Evolutionary conservation across 2,113 vertebrate species (phyloP).

Genomic region (Tupaia tana): DNA sequence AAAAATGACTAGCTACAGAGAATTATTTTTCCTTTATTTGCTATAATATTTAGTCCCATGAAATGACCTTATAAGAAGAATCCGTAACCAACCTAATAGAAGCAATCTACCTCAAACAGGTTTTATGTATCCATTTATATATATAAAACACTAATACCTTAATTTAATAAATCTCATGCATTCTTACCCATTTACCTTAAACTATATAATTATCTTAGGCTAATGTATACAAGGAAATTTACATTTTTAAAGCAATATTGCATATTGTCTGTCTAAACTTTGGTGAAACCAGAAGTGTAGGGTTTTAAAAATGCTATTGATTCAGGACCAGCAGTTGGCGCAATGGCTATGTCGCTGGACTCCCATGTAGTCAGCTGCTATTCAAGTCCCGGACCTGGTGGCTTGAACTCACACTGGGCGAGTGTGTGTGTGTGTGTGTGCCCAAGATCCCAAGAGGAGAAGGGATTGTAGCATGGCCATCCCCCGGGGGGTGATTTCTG

Average conservation of each 20-base stretch:
- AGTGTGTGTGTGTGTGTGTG: too few species aligned
- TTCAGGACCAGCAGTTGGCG: neutral
- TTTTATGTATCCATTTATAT: neutral
- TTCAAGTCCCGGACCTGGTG: too few species aligned
- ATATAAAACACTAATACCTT: neutral
- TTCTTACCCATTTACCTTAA: neutral
- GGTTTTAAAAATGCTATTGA: neutral
- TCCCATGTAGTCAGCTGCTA: too few species aligned
- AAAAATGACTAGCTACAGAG: neutral
- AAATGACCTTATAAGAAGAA: conserved; percentile 16
- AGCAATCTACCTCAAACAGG: neutral
- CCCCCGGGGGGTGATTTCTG: too few species aligned
- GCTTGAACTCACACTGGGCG: too few species aligned
- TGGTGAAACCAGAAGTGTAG: neutral
- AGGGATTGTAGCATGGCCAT: too few species aligned
- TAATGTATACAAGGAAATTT: neutral
- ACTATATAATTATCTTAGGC: neutral
- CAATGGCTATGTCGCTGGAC: too few species aligned
- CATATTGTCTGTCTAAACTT: neutral
- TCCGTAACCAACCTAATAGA: neutral
- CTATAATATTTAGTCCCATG: neutral
- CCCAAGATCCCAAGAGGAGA: too few species aligned
- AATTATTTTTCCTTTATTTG: neutral
- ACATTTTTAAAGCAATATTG: neutral
- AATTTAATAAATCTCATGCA: neutral